Percentiles rank a stretch among this genome's conserved stretches.
phyloP scores from a whole-genome alignment of 1,140 invertebrate species.

The Euwallacea similis region DNA sequence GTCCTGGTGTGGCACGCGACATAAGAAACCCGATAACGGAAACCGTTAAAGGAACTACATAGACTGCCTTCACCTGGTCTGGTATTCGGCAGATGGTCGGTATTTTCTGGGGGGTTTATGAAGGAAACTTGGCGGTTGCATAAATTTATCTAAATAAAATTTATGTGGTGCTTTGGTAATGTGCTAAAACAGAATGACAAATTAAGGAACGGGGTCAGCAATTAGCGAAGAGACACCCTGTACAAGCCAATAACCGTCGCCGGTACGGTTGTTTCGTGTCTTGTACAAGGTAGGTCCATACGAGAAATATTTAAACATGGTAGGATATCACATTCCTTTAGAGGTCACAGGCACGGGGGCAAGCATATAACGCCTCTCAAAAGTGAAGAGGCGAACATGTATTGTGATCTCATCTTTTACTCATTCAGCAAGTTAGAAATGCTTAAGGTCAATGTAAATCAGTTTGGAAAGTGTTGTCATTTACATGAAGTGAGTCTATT shows the following conservation, averaged over 20 bases:
- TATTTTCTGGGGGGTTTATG: conserved; percentile 1
- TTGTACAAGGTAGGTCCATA: neutral
- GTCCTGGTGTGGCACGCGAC: conserved; percentile 4
- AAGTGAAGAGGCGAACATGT: too few relatives aligned
- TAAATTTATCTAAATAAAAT: neutral
- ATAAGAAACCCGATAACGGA: conserved; percentile 5
- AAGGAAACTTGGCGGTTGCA: neutral
- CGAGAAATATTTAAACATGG: neutral
- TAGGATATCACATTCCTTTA: neutral
- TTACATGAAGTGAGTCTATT: too few relatives aligned
- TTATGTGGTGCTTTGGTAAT: too few relatives aligned
- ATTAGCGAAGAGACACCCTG: neutral
- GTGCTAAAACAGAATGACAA: neutral
- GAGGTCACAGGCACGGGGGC: neutral
- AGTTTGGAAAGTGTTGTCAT: too few relatives aligned
- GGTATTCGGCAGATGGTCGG: neutral
- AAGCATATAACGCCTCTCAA: too few relatives aligned
- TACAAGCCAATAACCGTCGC: neutral
- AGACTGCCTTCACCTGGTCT: conserved; percentile 8
- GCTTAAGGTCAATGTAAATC: too few relatives aligned
- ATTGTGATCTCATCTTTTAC: too few relatives aligned
- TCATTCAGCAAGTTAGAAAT: too few relatives aligned
- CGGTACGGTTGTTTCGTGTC: neutral
- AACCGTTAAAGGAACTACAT: conserved; percentile 7
- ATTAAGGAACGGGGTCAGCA: neutral